These are phyloP conservation scores for Magallana angulata DNA, from an alignment of 1,140 invertebrate genomes.

Conservation along the genomic window DNA sequence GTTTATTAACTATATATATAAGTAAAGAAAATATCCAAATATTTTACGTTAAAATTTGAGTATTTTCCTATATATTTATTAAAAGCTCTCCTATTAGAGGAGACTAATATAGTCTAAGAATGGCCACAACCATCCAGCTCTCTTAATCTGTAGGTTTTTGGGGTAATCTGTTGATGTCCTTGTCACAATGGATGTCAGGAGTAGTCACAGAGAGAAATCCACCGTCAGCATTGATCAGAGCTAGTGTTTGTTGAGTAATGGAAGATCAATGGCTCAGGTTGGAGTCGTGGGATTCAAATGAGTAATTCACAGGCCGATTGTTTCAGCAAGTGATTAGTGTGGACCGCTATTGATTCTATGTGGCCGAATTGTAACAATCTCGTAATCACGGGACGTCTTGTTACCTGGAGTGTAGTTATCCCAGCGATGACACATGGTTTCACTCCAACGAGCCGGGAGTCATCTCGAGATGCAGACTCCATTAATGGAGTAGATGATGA, in stretches of 20 bases:
- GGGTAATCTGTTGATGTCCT: too few relatives aligned
- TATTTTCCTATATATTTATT: too few relatives aligned
- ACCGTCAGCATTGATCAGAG: too few relatives aligned
- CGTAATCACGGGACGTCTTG: not conserved
- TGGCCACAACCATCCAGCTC: too few relatives aligned
- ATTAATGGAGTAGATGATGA: not conserved
- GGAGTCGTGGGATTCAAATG: not conserved
- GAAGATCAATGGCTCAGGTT: not conserved
- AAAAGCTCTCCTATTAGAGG: too few relatives aligned
- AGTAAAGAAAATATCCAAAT: too few relatives aligned
- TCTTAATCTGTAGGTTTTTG: too few relatives aligned
- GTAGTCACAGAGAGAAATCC: too few relatives aligned
- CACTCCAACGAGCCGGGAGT: conserved; percentile 9
- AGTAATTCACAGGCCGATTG: not conserved
- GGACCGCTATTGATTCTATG: not conserved
- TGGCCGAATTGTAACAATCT: conserved; percentile 3
- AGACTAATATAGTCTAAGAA: too few relatives aligned
- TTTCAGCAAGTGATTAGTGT: conserved; percentile 12
- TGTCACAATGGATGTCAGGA: too few relatives aligned
- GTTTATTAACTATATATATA: too few relatives aligned
- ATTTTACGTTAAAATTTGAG: too few relatives aligned
- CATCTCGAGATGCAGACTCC: not conserved
- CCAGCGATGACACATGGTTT: conserved; percentile 17
- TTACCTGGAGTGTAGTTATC: conserved; percentile 17
- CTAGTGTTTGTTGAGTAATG: not conserved